Base-by-base conservation (phyloP, 2,888 invertebrate genomes). In the Helobdella robusta region DNA sequence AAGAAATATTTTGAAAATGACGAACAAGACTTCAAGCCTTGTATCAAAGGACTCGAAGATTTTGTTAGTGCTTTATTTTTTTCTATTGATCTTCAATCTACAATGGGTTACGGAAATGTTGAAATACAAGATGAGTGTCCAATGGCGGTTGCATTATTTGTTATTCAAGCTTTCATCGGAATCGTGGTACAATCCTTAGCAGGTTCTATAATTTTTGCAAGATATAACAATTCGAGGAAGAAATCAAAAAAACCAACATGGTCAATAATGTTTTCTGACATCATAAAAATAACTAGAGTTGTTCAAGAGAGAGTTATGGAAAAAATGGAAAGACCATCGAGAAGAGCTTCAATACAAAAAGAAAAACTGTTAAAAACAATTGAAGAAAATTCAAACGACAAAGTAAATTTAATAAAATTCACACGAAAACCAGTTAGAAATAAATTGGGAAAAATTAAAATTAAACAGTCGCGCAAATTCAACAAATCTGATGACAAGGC, bases 21-120 rank as follows among this genome's bases (percentile, higher is more conserved):
- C n/a, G n/a, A n/a, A n/a, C n/a, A n/a, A n/a, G n/a, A n/a, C n/a
- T n/a, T n/a, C 25, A 25, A 32, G 32, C 56, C 56, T 28, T 56
- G 56, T 32, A 32, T 56, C 11, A 56, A 30, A 18, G 56, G 56
- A 25, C 34, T 50, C 6, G 30, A 48, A 5, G 3, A 5, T 5
- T 62, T 62, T 50, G 28, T 34, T n/a, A 20, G 50, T 20, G 62
- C 62, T 11, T 1, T 62, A n/a, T 25, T 25, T 20, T 62, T 50
- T 8, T 46, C 62, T 18, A 50, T 62, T 15, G 46, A 44, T 15
- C 32, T 62, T 2, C 62, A 62, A 30, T 48, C 44, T 18, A 44
- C 25, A 5, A 50, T 50, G 30, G 50, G 50, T 11, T 50, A 30
- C 32, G 50, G 25, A 32, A n/a, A 25, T 3, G 20, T 8, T 18